These are phyloP conservation scores for Falcaria lacertinaria DNA, from an alignment of 2,888 invertebrate species.

Conservation along the genomic window DNA sequence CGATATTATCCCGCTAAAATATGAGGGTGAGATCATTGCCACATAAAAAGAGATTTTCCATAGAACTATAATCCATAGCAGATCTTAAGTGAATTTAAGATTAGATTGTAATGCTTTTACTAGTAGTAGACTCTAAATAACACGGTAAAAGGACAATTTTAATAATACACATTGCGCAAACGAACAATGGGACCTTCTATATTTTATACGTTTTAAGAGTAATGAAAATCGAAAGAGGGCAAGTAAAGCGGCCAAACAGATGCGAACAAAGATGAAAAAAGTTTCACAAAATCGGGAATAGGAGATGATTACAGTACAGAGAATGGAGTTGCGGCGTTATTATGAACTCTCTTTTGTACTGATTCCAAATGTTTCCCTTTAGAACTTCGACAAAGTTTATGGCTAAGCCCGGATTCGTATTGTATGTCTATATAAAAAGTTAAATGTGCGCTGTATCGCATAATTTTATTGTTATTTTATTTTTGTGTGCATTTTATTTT, in stretches of 20 bases:
- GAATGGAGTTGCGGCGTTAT: conserved; percentile 71
- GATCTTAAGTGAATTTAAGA: too few relatives aligned
- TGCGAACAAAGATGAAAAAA: conserved; percentile 77
- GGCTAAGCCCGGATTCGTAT: conserved; percentile 42
- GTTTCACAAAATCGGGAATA: conserved; percentile 67
- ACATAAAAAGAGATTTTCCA: too few relatives aligned
- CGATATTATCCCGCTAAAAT: too few relatives aligned
- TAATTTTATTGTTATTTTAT: conserved; percentile 47
- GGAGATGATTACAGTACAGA: conserved; percentile 74
- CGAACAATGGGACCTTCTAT: conserved; percentile 2
- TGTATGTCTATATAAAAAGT: conserved; percentile 49
- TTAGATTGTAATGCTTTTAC: too few relatives aligned
- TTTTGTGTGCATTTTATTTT: conserved; percentile 16
- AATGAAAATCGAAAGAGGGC: conserved; percentile 52
- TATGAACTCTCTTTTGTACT: conserved; percentile 71
- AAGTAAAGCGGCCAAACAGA: conserved; percentile 61
- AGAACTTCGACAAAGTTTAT: conserved; percentile 54
- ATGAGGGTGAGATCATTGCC: too few relatives aligned
- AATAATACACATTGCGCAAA: conserved; percentile 1
- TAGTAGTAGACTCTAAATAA: too few relatives aligned
- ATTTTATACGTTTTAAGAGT: conserved; percentile 24
- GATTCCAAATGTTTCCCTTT: conserved; percentile 67
- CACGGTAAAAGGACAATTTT: background rate
- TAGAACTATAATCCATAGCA: too few relatives aligned
- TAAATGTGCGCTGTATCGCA: conserved; percentile 54